Evolutionary conservation across 2,888 invertebrate genomes (phyloP).

Genomic region (Xestia sexstrigata): DNA sequence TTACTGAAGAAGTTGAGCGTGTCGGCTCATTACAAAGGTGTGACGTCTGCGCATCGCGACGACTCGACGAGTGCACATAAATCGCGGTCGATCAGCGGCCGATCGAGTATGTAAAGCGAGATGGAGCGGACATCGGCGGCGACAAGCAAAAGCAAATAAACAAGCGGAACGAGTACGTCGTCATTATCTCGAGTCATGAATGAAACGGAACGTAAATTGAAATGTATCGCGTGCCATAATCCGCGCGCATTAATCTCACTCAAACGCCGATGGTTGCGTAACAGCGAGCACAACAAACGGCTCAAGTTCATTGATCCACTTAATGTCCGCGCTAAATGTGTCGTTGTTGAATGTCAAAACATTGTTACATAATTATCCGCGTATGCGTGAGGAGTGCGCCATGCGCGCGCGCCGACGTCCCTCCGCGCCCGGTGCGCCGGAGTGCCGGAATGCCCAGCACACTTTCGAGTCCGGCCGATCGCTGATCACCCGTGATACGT

Average conservation of each 20-base stretch:
- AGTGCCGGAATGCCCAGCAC: conserved; percentile 58
- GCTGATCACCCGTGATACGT: conserved; percentile 81
- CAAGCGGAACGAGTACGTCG: conserved; percentile 84
- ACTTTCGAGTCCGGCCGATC: conserved; percentile 74
- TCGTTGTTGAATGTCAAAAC: conserved; percentile 90
- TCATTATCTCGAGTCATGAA: conserved; percentile 89
- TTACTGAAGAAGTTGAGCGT: conserved; percentile 39
- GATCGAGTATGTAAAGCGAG: conserved; percentile 76
- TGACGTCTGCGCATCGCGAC: conserved; percentile 41
- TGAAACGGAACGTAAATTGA: conserved; percentile 90
- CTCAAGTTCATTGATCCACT: conserved; percentile 91
- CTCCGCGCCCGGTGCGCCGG: conserved; percentile 6
- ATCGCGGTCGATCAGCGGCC: conserved; percentile 58
- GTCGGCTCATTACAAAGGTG: conserved; percentile 37
- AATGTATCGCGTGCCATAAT: conserved; percentile 91
- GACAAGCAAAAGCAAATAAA: conserved; percentile 82
- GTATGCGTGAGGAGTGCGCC: conserved; percentile 78
- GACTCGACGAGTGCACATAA: conserved; percentile 44
- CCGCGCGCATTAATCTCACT: conserved; percentile 90
- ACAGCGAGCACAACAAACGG: conserved; percentile 85
- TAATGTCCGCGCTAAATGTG: conserved; percentile 89
- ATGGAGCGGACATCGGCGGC: conserved; percentile 64
- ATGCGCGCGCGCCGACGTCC: conserved; percentile 74
- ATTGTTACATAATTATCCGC: conserved; percentile 87
- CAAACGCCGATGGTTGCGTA: conserved; percentile 89